Evolutionary conservation across 2,888 invertebrate genomes (phyloP).

Genomic region (Temnothorax rugatulus): DNA sequence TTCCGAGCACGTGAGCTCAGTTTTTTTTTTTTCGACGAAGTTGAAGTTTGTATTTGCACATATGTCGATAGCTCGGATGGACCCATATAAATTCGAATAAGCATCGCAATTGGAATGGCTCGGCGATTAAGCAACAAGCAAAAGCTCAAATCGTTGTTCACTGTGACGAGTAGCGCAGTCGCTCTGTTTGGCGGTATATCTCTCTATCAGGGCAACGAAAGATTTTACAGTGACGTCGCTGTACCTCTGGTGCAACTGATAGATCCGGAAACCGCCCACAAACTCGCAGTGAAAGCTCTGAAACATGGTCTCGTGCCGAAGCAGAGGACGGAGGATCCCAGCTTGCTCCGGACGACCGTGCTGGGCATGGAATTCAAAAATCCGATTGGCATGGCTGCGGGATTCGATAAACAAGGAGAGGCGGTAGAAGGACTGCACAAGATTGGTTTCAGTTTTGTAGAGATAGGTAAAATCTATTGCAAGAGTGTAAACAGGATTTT

Average conservation of each 20-base stretch:
- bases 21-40: not conserved
- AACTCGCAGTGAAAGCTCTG: constrained; percentile 91
- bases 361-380: constrained; percentile 92
- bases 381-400: constrained; percentile 99
- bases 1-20: not conserved
- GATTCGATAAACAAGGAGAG: constrained; percentile 99
- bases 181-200: constrained; percentile 90
- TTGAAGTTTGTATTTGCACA: not conserved
- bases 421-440: constrained; percentile 93
- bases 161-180: constrained; percentile 90
- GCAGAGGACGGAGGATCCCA: constrained; percentile 88
- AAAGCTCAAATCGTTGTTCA: constrained; percentile 90
- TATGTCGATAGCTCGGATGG: not conserved
- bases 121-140: constrained; percentile 85
- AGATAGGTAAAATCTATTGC: constrained; percentile 90
- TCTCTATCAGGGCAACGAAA: constrained; percentile 92
- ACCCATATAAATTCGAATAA: constrained; percentile 9
- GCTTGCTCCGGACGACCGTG: constrained; percentile 90
- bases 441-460: constrained; percentile 97
- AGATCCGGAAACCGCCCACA: constrained; percentile 95
- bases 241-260: constrained; percentile 91
- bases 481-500: not conserved
- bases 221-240: constrained; percentile 91
- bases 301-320: constrained; percentile 92
- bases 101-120: constrained; percentile 73